phyloP scores from a whole-genome alignment of 2,888 invertebrate genomes.

The Patella caerulea region DNA sequence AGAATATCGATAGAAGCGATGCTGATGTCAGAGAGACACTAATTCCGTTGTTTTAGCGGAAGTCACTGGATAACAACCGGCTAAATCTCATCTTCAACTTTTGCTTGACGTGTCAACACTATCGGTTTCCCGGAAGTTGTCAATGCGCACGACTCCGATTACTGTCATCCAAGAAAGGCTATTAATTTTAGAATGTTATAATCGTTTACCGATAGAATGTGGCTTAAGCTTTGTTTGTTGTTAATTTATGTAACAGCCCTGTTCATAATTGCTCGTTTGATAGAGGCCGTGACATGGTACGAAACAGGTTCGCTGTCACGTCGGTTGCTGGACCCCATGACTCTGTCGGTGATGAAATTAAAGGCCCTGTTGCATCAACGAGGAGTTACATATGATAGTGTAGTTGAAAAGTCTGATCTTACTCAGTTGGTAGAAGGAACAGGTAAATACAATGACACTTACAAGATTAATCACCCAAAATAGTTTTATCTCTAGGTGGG shows the following conservation, averaged over 20 bases:
- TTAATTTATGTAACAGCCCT: constrained; percentile 68
- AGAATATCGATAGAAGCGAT: no score
- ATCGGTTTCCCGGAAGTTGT: no score
- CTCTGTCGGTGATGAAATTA: constrained; percentile 70
- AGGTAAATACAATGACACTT: constrained; percentile 54
- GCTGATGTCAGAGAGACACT: no score
- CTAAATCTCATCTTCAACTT: no score
- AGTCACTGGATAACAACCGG: no score
- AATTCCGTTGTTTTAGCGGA: no score
- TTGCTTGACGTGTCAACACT: no score
- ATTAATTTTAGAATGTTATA: no score
- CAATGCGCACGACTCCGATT: no score
- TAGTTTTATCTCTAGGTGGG: no score
- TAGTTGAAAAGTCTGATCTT: constrained; percentile 71
- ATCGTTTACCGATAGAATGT: constrained; percentile 48
- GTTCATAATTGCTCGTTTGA: constrained; percentile 69
- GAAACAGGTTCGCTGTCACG: constrained; percentile 66
- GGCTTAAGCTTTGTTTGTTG: constrained; percentile 69
- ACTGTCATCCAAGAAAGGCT: no score
- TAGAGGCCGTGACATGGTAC: constrained; percentile 70
- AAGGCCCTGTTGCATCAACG: constrained; percentile 71
- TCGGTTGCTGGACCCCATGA: constrained; percentile 70
- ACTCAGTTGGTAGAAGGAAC: constrained; percentile 69
- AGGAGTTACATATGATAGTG: constrained; percentile 71
- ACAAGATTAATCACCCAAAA: no score